These are phyloP conservation scores for Semicossyphus pulcher DNA, from an alignment of 2,113 vertebrate species.

Conservation along the genomic window DNA sequence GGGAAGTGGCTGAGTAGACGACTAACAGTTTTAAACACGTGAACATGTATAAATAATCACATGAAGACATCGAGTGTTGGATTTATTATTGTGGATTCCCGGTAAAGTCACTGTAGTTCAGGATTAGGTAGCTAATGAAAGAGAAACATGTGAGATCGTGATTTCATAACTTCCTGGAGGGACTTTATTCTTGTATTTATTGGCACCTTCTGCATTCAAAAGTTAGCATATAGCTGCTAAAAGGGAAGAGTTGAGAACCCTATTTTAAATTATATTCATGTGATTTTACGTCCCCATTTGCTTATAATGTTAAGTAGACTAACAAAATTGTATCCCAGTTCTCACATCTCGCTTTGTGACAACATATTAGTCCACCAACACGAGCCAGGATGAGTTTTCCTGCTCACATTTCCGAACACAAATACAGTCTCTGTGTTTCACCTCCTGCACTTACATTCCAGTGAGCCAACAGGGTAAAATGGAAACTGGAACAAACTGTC, in stretches of 20 bases:
- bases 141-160: no score
- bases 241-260: no score
- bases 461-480: not conserved
- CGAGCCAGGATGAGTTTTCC: not conserved
- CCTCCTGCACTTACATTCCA: slow-evolving; percentile 1
- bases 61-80: no score
- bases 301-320: not conserved
- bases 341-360: slow-evolving; percentile 28
- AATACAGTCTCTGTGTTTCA: slow-evolving; percentile 3
- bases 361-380: slow-evolving; percentile 46
- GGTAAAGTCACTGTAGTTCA: no score
- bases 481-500: slow-evolving; percentile 6
- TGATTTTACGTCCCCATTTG: not conserved
- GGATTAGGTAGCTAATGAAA: no score
- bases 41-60: no score
- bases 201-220: not conserved
- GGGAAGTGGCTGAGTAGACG: no score
- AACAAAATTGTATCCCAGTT: no score
- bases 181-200: not conserved
- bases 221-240: not conserved
- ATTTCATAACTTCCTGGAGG: no score
- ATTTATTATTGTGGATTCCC: no score
- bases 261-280: not conserved
- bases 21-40: no score
- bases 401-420: slow-evolving; percentile 21